Conservation (phyloP, 2,797 vertebrate genomes). For the Falco naumanni region DNA sequence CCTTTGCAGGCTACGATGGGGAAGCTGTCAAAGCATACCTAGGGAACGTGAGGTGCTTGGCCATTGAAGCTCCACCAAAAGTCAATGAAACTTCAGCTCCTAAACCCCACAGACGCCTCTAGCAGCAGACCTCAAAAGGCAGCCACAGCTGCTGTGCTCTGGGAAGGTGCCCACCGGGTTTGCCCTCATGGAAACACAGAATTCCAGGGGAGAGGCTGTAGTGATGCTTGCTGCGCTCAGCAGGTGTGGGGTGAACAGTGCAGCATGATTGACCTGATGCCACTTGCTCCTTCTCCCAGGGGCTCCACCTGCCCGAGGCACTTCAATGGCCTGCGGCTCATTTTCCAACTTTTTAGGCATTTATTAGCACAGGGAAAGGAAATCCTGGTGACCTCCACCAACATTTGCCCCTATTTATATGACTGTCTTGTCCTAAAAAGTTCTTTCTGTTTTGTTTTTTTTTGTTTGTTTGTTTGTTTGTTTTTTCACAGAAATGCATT, state of each 20-base stretch:
- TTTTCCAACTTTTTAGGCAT: not conserved
- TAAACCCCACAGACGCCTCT: not conserved
- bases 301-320: not conserved
- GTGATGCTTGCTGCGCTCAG: rapidly evolving
- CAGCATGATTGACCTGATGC: rapidly evolving
- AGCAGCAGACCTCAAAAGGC: not conserved
- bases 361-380: not conserved
- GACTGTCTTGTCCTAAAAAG: not conserved
- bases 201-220: not conserved
- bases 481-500: conserved; percentile 82
- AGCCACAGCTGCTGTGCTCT: not conserved
- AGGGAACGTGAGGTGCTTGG: not conserved
- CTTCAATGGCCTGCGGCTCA: rapidly evolving
- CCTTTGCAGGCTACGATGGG: not conserved
- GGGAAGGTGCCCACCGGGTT: not conserved
- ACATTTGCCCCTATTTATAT: not conserved
- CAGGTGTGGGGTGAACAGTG: rapidly evolving
- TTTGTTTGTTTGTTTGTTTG: no score
- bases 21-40: not conserved
- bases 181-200: not conserved
- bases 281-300: not conserved
- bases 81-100: not conserved
- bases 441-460: not conserved
- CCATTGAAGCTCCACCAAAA: not conserved
- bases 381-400: not conserved